Percentiles rank a stretch among this genome's conserved stretches.
Conservation (phyloP, 2,797 vertebrate genomes). For the Chelonia mydas region DNA sequence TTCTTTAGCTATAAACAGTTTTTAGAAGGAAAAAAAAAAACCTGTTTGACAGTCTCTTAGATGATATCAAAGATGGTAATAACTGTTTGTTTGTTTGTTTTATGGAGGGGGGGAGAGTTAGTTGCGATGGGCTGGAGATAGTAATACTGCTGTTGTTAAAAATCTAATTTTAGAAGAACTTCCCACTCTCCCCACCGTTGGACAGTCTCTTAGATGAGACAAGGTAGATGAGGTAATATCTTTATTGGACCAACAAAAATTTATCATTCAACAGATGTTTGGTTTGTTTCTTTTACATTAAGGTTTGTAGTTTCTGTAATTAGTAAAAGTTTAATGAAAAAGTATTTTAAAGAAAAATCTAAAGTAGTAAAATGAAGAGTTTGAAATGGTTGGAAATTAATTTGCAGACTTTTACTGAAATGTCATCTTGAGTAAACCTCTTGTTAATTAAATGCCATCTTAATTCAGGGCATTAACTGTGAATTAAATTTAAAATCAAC, state of each 20-base stretch:
- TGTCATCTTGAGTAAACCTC: not conserved
- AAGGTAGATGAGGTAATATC: not conserved
- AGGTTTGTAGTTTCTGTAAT: not conserved
- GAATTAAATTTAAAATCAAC: not conserved
- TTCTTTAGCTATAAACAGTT: not conserved
- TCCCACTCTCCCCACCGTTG: fast-evolving
- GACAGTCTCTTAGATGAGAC: not conserved
- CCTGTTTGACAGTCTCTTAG: not conserved
- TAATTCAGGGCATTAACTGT: not conserved
- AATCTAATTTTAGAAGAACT: not conserved
- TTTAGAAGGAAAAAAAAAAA: not conserved
- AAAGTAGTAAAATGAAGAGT: not conserved
- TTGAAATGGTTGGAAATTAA: not conserved
- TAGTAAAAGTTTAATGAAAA: no score
- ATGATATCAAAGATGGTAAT: not conserved
- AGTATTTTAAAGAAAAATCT: not conserved
- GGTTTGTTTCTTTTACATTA: not conserved
- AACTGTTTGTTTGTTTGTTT: no score
- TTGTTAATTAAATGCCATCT: not conserved
- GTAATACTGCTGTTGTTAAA: not conserved
- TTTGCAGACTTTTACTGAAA: not conserved
- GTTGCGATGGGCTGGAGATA: not conserved
- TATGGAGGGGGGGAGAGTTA: not conserved
- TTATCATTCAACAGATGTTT: not conserved
- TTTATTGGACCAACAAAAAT: not conserved